Evolutionary conservation across 2,888 invertebrate species (phyloP).

Genomic region (Drosophila dives): DNA sequence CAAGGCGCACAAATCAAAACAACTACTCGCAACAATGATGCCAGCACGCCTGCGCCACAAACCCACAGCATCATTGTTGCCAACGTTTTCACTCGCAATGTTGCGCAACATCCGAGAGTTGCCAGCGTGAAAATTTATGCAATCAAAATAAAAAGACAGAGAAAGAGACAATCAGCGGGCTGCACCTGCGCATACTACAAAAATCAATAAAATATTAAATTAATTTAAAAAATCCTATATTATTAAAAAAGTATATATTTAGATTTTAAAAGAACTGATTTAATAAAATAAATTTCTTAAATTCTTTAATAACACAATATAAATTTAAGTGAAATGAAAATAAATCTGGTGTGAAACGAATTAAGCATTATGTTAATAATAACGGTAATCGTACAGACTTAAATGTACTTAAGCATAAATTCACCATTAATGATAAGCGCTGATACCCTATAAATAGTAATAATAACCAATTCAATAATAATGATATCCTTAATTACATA

Average conservation of each 20-base stretch:
- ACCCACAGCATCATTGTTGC: slow-evolving; percentile 50
- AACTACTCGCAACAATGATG: slow-evolving; percentile 57
- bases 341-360: slow-evolving; percentile 8
- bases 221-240: background rate
- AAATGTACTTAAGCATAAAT: slow-evolving; percentile 18
- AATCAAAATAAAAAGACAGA: slow-evolving; percentile 1
- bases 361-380: slow-evolving; percentile 11
- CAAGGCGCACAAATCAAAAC: slow-evolving; percentile 50
- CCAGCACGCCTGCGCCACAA: slow-evolving; percentile 43
- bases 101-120: slow-evolving; percentile 45
- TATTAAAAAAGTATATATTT: background rate
- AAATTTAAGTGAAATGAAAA: background rate
- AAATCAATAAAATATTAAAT: background rate
- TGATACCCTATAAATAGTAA: slow-evolving; percentile 15
- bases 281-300: background rate
- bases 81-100: slow-evolving; percentile 27
- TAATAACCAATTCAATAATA: background rate
- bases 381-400: slow-evolving; percentile 30
- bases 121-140: slow-evolving; percentile 8
- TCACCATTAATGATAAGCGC: slow-evolving; percentile 37
- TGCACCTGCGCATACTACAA: slow-evolving; percentile 7
- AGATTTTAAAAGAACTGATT: background rate
- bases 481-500: background rate
- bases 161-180: background rate
- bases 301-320: background rate